Conservation (phyloP, 2,888 invertebrate species). For the Bruchidius siliquastri region DNA sequence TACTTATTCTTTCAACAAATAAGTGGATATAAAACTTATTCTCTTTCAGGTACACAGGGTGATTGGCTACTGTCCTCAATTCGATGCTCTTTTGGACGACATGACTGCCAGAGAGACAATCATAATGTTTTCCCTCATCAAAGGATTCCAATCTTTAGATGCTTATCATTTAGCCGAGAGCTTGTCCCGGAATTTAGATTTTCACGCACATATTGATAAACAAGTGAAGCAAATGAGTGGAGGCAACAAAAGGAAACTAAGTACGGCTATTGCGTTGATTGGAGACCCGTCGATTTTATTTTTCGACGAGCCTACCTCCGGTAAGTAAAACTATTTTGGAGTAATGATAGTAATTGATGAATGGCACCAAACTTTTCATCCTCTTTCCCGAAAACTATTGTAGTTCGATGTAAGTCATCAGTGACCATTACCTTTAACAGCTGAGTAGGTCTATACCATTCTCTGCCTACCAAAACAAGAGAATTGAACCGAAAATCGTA, state of each 20-base stretch:
- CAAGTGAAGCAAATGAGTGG: conserved; percentile 48
- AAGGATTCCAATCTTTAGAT: conserved; percentile 45
- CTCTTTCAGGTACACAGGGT: conserved; percentile 50
- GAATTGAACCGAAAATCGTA: no score
- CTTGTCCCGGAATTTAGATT: conserved; percentile 47
- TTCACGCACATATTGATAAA: conserved; percentile 47
- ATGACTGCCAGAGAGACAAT: conserved; percentile 54
- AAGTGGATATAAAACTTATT: no score
- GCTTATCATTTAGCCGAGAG: conserved; percentile 36
- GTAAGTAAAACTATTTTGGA: conserved; percentile 32
- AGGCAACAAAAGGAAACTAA: conserved; percentile 55
- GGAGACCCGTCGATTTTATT: conserved; percentile 54
- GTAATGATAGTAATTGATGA: no score
- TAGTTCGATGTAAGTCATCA: no score
- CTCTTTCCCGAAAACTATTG: no score
- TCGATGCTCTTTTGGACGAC: conserved; percentile 54
- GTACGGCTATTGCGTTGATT: conserved; percentile 53
- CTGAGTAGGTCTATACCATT: no score
- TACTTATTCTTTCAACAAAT: no score
- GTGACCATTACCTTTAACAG: no score
- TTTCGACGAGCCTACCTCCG: conserved; percentile 54
- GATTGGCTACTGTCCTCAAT: conserved; percentile 56
- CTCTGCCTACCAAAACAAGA: no score
- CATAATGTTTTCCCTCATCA: conserved; percentile 50
- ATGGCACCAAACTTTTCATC: no score